Evolutionary conservation across 2,888 invertebrate genomes (phyloP).

Genomic region (Drosophila nigritarsus): DNA sequence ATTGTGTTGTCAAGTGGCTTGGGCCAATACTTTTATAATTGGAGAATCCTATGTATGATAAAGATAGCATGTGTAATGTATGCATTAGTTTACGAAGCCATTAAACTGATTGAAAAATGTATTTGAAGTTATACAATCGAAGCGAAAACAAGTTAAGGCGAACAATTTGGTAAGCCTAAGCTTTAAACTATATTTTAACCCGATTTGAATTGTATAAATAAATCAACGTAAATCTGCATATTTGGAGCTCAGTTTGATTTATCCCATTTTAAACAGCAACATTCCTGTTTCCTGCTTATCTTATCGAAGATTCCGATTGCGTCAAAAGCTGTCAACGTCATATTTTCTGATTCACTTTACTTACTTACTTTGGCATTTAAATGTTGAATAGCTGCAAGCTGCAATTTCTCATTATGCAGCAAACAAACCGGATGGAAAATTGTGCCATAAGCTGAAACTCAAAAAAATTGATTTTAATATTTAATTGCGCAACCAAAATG

Average conservation of each 20-base stretch:
- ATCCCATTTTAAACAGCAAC: not conserved
- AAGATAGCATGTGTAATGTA: not conserved
- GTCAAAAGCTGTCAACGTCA: not conserved
- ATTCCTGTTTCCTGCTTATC: not conserved
- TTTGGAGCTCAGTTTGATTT: constrained; percentile 9
- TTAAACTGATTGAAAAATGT: constrained; percentile 12
- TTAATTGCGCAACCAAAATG: constrained; percentile 64
- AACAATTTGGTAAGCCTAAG: not conserved
- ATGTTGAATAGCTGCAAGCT: constrained; percentile 52
- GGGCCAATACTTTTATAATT: not conserved
- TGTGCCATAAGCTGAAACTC: constrained; percentile 14
- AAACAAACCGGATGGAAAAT: constrained; percentile 25
- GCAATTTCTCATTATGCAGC: constrained; percentile 45
- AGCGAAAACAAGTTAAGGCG: not conserved
- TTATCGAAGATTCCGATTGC: not conserved
- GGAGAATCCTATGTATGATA: not conserved
- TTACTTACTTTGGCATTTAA: constrained; percentile 43
- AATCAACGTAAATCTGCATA: not conserved
- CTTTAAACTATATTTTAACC: not conserved
- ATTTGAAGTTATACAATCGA: not conserved
- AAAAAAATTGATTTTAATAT: constrained; percentile 75
- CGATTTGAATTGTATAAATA: not conserved
- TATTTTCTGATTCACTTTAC: constrained; percentile 2
- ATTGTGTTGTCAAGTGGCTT: constrained; percentile 15
- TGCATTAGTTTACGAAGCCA: not conserved